Evolutionary conservation across 2,888 invertebrate species (phyloP).

Genomic region (Lasioglossum vierecki): DNA sequence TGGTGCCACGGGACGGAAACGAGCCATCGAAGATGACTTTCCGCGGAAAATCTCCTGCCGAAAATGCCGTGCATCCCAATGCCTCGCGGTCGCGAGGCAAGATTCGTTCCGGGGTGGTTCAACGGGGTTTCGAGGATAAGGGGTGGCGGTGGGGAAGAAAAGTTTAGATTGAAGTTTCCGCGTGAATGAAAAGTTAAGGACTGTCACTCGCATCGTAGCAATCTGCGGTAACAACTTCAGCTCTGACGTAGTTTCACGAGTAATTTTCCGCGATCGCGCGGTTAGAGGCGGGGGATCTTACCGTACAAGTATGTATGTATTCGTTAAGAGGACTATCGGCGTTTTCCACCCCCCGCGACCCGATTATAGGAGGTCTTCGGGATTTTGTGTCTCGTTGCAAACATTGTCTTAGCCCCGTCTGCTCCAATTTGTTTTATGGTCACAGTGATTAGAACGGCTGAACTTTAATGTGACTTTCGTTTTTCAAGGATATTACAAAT

Average conservation of each 20-base stretch:
- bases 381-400: background rate
- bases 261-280: conserved; percentile 29
- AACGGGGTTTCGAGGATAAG: conserved; percentile 17
- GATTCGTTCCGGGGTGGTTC: background rate
- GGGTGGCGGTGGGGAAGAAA: conserved; percentile 58
- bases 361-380: background rate
- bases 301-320: background rate
- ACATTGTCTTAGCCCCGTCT: background rate
- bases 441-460: too few relatives aligned
- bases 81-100: conserved; percentile 2
- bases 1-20: conserved; percentile 11
- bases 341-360: background rate
- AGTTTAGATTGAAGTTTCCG: conserved; percentile 79
- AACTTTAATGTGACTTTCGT: too few relatives aligned
- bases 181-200: conserved; percentile 77
- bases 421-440: too few relatives aligned
- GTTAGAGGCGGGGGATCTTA: background rate
- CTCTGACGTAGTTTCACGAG: conserved; percentile 41
- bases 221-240: conserved; percentile 63
- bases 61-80: conserved; percentile 24
- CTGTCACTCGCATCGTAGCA: conserved; percentile 68
- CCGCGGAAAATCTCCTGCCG: conserved; percentile 28
- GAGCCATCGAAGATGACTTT: conserved; percentile 31
- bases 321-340: background rate
- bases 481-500: background rate